Base-by-base conservation (phyloP, 2,888 invertebrate species). In the Cephonodes hylas region DNA sequence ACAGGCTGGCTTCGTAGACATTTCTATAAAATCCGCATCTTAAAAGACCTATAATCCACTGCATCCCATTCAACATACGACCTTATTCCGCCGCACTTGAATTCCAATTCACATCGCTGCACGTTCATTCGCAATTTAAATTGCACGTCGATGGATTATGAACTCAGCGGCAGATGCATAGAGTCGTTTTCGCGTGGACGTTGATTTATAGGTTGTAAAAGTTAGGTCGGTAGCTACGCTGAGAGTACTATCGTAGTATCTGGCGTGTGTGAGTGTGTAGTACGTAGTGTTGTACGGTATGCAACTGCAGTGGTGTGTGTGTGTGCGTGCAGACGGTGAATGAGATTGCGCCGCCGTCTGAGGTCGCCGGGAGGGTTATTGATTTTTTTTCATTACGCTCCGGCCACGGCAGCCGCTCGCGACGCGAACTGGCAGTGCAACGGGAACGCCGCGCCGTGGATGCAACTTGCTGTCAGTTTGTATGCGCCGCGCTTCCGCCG, bases 191-290 rank as follows among this genome's bases (percentile, higher is more conserved):
- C 27, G 1, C 10, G 31, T 31, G 15, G 15, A 10, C n/a, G 3
- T 2, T 1, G 27, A 18, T 31, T 53, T 53, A 31, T 53, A 53
- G 53, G 53, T 53, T 53, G 53, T 53, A 59, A 61, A 58, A 84
- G 82, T 82, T 88, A 84, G 85, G 83, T 85, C 85, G 85, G 86
- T 83, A 86, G 81, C 84, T 76, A 85, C 86, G 83, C 83, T 90
- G 89, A 88, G 77, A 85, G 88, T 91, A 89, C 85, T 85, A 86
- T 83, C 85, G 87, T 89, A 88, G 89, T 89, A 86, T 66, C 66
- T 66, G 69, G 64, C 70, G 76, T 76, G 79, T 81, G 84, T 79
- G 83, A 74, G 79, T 70, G 73, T 64, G 71, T 66, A 64, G 69
- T 64, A 66, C 64, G 64, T n/a, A n/a, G 67, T 62, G 68, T 66